Conservation (phyloP, 2,888 invertebrate genomes). For the Caenorhabditis becei region DNA sequence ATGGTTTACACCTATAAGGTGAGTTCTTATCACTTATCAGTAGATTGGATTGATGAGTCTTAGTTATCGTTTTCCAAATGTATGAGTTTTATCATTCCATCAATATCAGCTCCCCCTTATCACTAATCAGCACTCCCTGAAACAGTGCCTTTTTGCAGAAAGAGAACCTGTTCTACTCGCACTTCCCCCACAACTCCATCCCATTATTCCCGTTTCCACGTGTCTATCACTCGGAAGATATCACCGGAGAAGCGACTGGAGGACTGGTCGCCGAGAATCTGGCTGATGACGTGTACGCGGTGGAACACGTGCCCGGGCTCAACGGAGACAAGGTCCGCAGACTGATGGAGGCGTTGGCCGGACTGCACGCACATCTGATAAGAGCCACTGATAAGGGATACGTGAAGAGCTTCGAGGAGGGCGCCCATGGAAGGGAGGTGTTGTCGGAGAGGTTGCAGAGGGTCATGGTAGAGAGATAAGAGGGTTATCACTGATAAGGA, state of each 20-base stretch:
- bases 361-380: constrained; percentile 29
- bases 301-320: constrained; percentile 51
- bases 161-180: constrained; percentile 54
- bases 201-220: constrained; percentile 43
- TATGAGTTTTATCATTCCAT: no score
- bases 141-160: constrained; percentile 19
- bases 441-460: constrained; percentile 23
- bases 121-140: background rate
- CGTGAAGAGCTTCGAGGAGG: constrained; percentile 32
- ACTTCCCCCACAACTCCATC: constrained; percentile 20
- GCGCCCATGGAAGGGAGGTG: constrained; percentile 33
- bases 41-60: no score
- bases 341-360: constrained; percentile 42
- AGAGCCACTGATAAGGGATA: constrained; percentile 31
- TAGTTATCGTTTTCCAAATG: no score
- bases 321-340: constrained; percentile 28
- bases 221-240: constrained; percentile 47
- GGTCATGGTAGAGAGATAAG: constrained; percentile 15
- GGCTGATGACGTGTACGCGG: constrained; percentile 14
- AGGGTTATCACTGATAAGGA: background rate
- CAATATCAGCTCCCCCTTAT: no score
- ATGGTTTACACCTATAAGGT: constrained; percentile 33
- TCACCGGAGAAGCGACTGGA: constrained; percentile 23
- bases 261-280: constrained; percentile 54
- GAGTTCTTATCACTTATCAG: no score